These are phyloP conservation scores for Stegostoma tigrinum DNA, from an alignment of 2,113 vertebrate species.

Conservation along the genomic window DNA sequence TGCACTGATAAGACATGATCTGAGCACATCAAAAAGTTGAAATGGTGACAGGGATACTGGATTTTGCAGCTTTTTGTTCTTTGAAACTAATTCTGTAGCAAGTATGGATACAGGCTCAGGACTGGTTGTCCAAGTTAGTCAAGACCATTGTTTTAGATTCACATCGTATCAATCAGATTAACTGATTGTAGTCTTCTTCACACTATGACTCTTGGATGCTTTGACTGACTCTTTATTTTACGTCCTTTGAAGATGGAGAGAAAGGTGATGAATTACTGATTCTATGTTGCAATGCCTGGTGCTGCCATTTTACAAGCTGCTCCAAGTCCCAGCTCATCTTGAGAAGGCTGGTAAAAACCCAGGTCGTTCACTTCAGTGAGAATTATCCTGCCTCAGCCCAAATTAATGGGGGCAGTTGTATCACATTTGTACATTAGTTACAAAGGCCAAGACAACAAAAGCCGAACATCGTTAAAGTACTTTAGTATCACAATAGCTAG, in stretches of 20 bases:
- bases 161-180: background rate
- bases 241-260: background rate
- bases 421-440: background rate
- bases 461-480: background rate
- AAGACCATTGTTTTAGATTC: background rate
- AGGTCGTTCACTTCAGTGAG: background rate
- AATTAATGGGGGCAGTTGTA: background rate
- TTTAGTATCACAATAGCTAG: background rate
- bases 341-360: background rate
- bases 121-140: background rate
- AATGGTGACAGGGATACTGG: background rate
- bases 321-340: background rate
- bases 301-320: too few relatives aligned
- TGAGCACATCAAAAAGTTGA: conserved; percentile 2
- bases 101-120: background rate
- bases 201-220: background rate
- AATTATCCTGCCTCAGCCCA: background rate
- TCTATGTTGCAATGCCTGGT: too few relatives aligned
- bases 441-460: background rate
- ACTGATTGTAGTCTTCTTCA: background rate
- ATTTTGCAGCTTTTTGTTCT: conserved; percentile 24
- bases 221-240: background rate
- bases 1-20: conserved; percentile 10
- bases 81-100: conserved; percentile 12
- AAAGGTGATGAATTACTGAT: background rate